Conservation (phyloP, 1,140 invertebrate species). For the Lethrus apterus region DNA sequence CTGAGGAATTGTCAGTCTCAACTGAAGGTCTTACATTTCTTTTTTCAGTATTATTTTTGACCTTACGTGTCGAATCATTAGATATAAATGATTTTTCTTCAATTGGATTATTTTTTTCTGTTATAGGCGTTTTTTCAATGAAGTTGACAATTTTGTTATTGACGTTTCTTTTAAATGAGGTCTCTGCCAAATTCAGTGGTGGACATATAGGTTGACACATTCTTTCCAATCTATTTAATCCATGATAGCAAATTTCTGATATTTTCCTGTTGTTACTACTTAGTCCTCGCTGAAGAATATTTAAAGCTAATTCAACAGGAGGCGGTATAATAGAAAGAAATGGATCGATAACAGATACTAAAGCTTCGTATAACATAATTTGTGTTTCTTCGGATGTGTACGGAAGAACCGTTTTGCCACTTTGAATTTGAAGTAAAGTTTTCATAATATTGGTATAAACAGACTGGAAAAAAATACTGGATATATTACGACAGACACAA, state of each 20-base stretch:
- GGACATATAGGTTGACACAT: neutral
- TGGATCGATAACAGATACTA: neutral
- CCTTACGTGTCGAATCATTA: neutral
- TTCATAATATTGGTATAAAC: neutral
- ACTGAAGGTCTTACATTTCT: neutral
- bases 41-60: neutral
- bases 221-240: neutral
- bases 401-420: neutral
- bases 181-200: too few species aligned
- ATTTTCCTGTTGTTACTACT: neutral
- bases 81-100: neutral
- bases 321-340: neutral
- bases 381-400: neutral
- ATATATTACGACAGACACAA: neutral
- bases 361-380: neutral
- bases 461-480: neutral
- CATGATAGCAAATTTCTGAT: neutral
- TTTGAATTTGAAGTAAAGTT: neutral
- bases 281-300: too few species aligned
- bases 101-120: neutral
- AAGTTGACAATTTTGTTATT: neutral
- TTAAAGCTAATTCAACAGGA: neutral
- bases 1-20: too few species aligned
- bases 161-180: neutral
- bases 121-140: neutral